Evolutionary conservation across 1,140 invertebrate species (phyloP), one percentile per base, ranked within the genome.

Genomic region (Drosophila rufa): DNA sequence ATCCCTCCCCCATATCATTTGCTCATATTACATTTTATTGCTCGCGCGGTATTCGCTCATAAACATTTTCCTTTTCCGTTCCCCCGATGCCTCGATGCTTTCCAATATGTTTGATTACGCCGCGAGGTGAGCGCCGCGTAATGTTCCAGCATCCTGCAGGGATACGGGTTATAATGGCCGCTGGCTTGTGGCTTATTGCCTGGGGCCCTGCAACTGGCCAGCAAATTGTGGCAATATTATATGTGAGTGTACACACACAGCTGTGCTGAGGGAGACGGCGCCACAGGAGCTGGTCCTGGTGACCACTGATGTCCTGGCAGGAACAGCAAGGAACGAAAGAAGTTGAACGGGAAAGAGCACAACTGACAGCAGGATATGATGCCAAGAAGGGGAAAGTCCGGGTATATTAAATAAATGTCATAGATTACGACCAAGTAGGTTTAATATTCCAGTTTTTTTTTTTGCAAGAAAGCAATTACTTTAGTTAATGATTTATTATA

Each of bases 1-100:
- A 3, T 36, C 2, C 12, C n/a, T 9, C 9, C 12, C 14, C 53
- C 36, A 12, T 22, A 45, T 65, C 66, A 70, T 58, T 64, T 55
- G 58, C 51, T 59, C 70, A 82, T 87, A 86, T 86, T 86, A 87
- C 66, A 79, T 82, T 87, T 87, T 87, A 82, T 86, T 82, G 82
- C 83, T 58, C 70, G 65, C 58, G 67, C 58, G 67, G 82, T 71
- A 79, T 86, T 77, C 43, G n/a, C 33, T 59, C 64, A 77, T 76
- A 76, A 77, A 67, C 55, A 77, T 77, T 77, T 48, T 51, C 46
- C 0, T 25, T 12, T 50, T 42, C 30, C 42, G 17, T 7, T n/a
- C 11, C n/a, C 27, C 6, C 40, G 40, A n/a, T 15, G 30, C n/a
- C 7, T 36, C 55, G 33, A 33, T 14, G 4, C 40, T 51, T 48